These are phyloP conservation scores for Tetranychus urticae DNA, from an alignment of 1,140 invertebrate genomes.

Conservation along the genomic window DNA sequence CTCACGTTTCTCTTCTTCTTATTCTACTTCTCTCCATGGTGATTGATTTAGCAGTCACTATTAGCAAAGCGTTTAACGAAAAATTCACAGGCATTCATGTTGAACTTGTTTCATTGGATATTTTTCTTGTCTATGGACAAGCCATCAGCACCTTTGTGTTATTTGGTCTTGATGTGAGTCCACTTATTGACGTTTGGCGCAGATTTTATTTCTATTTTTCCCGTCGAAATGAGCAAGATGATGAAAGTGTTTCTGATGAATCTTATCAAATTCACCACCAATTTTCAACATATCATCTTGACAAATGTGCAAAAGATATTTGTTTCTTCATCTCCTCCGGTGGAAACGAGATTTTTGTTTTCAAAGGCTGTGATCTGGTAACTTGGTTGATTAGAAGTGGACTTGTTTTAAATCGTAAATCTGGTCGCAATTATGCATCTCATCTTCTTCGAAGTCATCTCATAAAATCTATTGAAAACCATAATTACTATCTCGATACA, in stretches of 20 bases:
- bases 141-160: slow-evolving; percentile 55
- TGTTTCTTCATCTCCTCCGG: slow-evolving; percentile 22
- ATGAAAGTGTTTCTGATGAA: slow-evolving; percentile 42
- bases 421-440: slow-evolving; percentile 55
- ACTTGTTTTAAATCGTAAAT: slow-evolving; percentile 40
- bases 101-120: slow-evolving; percentile 69
- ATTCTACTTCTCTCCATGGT: slow-evolving; percentile 60
- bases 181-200: slow-evolving; percentile 26
- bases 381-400: slow-evolving; percentile 61
- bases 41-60: slow-evolving; percentile 54
- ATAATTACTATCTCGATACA: slow-evolving; percentile 44
- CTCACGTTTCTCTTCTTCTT: slow-evolving; percentile 59
- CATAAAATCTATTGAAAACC: slow-evolving; percentile 49
- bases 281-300: slow-evolving; percentile 57
- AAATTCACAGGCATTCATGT: slow-evolving; percentile 65
- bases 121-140: slow-evolving; percentile 65
- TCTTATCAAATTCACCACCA: slow-evolving; percentile 62
- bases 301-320: slow-evolving; percentile 51
- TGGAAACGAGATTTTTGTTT: slow-evolving; percentile 40
- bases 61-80: slow-evolving; percentile 62
- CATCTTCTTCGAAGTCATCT: slow-evolving; percentile 56
- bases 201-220: not conserved
- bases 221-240: slow-evolving; percentile 27
- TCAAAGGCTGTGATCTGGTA: slow-evolving; percentile 55
- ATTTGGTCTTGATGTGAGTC: slow-evolving; percentile 50